These are phyloP conservation scores for Vollenhovia emeryi DNA, from an alignment of 1,140 invertebrate genomes.

Conservation along the genomic window DNA sequence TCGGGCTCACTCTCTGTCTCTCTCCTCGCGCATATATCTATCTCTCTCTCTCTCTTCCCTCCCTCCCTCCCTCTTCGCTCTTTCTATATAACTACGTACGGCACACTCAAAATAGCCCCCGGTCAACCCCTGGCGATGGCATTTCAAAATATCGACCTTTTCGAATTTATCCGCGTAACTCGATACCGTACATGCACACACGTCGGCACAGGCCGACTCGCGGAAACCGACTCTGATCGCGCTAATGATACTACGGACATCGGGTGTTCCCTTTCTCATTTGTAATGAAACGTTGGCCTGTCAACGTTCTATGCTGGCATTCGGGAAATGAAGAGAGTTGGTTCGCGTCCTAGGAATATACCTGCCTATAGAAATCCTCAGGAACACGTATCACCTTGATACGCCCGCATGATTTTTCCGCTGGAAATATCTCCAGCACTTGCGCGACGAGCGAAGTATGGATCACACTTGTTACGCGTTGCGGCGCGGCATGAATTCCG, in stretches of 20 bases:
- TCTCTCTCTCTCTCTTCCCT: not conserved
- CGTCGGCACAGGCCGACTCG: conserved; percentile 2
- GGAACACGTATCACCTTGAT: not conserved
- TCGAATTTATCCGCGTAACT: conserved; percentile 77
- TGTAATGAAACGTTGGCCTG: conserved; percentile 25
- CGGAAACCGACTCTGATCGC: conserved; percentile 51
- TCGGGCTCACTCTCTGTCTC: conserved; percentile 66
- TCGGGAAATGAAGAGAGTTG: conserved; percentile 36
- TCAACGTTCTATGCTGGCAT: conserved; percentile 28
- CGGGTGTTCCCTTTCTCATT: conserved; percentile 44
- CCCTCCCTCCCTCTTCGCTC: not conserved
- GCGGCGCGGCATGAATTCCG: not conserved
- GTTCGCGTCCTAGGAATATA: conserved; percentile 6
- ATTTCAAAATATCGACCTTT: conserved; percentile 81
- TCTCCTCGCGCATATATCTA: not conserved
- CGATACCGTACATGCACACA: conserved; percentile 46
- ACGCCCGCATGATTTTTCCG: not conserved
- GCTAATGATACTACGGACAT: conserved; percentile 48
- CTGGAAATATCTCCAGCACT: not conserved
- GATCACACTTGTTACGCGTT: conserved; percentile 18
- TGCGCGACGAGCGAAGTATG: not conserved
- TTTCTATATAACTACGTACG: conserved; percentile 70
- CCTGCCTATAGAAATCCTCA: not conserved
- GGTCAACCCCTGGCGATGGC: conserved; percentile 77
- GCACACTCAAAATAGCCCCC: conserved; percentile 83